phyloP scores from a whole-genome alignment of 2,888 invertebrate genomes.

The Aricia artaxerxes region DNA sequence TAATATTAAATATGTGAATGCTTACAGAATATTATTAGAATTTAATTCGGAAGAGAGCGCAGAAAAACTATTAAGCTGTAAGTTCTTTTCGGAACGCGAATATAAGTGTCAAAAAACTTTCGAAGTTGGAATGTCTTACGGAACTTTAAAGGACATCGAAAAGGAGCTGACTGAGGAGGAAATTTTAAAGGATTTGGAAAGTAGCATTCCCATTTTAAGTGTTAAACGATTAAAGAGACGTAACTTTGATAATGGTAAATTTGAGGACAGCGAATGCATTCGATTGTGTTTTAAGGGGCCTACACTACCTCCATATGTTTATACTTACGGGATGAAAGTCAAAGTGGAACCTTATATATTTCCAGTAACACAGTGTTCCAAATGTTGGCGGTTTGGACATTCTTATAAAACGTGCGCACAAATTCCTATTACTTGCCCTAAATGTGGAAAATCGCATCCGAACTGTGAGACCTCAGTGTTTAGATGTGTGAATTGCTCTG shows the following conservation, averaged over 20 bases:
- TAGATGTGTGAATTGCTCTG: slow-evolving; percentile 24
- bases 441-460: slow-evolving; percentile 18
- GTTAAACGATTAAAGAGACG: not conserved
- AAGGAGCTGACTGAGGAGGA: not conserved
- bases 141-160: not conserved
- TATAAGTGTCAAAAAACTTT: slow-evolving; percentile 2
- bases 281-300: not conserved
- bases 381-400: slow-evolving; percentile 39
- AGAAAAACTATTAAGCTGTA: not conserved
- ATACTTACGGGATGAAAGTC: not conserved
- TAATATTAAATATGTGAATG: not conserved
- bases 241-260: not conserved
- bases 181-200: not conserved
- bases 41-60: not conserved
- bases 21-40: not conserved
- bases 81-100: not conserved
- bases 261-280: not conserved
- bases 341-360: slow-evolving; percentile 25
- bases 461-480: slow-evolving; percentile 15
- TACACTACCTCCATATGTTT: not conserved
- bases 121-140: not conserved
- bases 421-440: slow-evolving; percentile 30
- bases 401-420: slow-evolving; percentile 33
- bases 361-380: slow-evolving; percentile 39
- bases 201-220: not conserved